Evolutionary conservation across 1,140 invertebrate genomes (phyloP), one percentile per base, ranked within the genome.

Genomic region (Goniozus legneri): DNA sequence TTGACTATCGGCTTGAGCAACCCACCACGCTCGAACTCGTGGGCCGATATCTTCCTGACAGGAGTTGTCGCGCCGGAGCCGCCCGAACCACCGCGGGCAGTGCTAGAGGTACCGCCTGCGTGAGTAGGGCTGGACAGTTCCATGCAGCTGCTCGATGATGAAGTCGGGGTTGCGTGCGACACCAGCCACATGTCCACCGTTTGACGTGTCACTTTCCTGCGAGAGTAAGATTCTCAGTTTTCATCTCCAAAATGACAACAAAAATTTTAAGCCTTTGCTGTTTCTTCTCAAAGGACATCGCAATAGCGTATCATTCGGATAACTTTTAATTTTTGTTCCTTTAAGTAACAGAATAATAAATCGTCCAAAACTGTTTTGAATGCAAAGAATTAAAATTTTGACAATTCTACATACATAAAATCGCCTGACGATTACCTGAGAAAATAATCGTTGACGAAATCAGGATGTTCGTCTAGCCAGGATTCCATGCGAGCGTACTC

Each of bases 381-480:
- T 27, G 4, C 24, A 6, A 27, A 27, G 24, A 27, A 27, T 27
- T 27, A 6, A 6, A 27, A 10, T 27, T 10, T 27, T 10, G 24
- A 10, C n/a, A n/a, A n/a, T n/a, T n/a, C n/a, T n/a, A n/a, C n/a
- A n/a, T n/a, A n/a, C n/a, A n/a, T n/a, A n/a, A n/a, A 27, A 44
- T 16, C 7, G 16, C 15, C 21, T 15, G 14, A 36, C 47, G 53
- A 64, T 69, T 62, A 92, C 89, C 91, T 89, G 60, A 95, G 82
- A 71, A 97, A 95, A 77, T 97, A 97, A 70, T 95, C 91, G 64
- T 93, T 87, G 44, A 92, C 86, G 73, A 97, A 97, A 68, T 94
- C 90, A 46, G 90, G 92, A 77, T 97, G 92, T 68, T 96, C 92
- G 76, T 97, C 94, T 37, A 97, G 82, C 94, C 94, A 97, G 49